Base-by-base conservation (phyloP, 2,888 invertebrate genomes). In the Scelioninae gen. 1 region DNA sequence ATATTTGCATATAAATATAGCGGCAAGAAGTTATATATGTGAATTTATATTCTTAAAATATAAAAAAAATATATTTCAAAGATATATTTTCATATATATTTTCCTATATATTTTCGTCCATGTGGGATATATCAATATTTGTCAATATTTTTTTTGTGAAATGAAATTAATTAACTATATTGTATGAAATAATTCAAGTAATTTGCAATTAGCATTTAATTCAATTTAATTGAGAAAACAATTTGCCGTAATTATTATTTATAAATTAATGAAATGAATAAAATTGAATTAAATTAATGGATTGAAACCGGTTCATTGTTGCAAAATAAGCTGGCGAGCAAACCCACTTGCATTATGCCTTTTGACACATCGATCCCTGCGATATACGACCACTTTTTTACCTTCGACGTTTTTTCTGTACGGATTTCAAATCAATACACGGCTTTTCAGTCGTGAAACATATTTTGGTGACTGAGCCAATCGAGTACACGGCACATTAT, bases 401-500 rank as follows among this genome's bases (percentile, higher is more conserved):
- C 11, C 13, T 29, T 38, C 43, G 16, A n/a, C 15, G 9, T 40
- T 58, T 47, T 74, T 45, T 56, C 9, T n/a, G 0, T 32, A n/a
- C 5, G 32, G 11, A 31, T 38, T 65, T 58, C 56, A 23, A 74
- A 74, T 74, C 63, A 34, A 74, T 58, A 47, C 43, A 31, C 7
- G 38, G 53, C 72, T 72, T 72, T 72, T 74, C 63, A 74, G 53
- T 58, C 13, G 32, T 9, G 34, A 10, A 65, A 51, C 72, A 65
- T 32, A 65, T 81, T 71, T 76, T 75, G 51, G 77, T 74, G 82
- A 77, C 60, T 56, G 55, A 72, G 72, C 65, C 82, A 79, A 87
- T 87, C 84, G 85, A 89, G 85, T 87, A 75, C 86, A 78, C 79
- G 84, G 85, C 82, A 85, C 87, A 87, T 88, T 88, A 89, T 89